Evolutionary conservation across 2,797 vertebrate species (phyloP), one percentile per base, ranked within the genome.

Genomic region (Rhyacichthys aspro): DNA sequence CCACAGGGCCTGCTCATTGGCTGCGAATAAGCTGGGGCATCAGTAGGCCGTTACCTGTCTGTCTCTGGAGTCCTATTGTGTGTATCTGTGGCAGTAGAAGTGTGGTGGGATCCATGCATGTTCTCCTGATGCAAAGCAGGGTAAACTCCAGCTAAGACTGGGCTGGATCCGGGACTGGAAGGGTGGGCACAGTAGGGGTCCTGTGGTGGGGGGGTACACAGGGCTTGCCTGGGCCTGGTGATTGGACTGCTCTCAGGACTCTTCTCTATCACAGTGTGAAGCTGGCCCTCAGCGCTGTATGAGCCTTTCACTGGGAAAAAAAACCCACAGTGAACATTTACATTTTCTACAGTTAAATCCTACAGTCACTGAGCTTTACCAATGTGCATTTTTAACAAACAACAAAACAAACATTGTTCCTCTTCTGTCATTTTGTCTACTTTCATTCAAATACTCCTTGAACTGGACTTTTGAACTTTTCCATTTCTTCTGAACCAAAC

Each of bases 181-280:
- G 94, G 0, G 92, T 93, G 1, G 96, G 94, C 49, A 94, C 87
- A 76, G 95, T 87, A 32, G 92, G 87, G 19, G 91, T 93, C 94
- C 0, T 94, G 91, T 56, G 94, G 93, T 7, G 91, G 69, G 7
- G 7, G 1, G 1, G 45, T 23, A 9, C 46, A n/a, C 46, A 15
- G 46, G 46, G 46, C 84, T 55, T 96, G 95, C 53, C 94, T 93
- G 55, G 96, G 94, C 81, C 91, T 96, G 65, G 81, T 84, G 0
- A 91, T 93, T 19, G 97, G 97, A 78, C 97, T 98, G 84, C 90
- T 95, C 76, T 98, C 97, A 0, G 97, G 97, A 80, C 97, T 98
- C 84, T 95, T 97, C 88, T 99, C 97, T 32, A 94, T 83, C 59
- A 97, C 94, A 0, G 96, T 95, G 79, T 98, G 96, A 73, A 98